Base-by-base conservation (phyloP, 2,797 vertebrate species). In the Pteronotus mesoamericanus region DNA sequence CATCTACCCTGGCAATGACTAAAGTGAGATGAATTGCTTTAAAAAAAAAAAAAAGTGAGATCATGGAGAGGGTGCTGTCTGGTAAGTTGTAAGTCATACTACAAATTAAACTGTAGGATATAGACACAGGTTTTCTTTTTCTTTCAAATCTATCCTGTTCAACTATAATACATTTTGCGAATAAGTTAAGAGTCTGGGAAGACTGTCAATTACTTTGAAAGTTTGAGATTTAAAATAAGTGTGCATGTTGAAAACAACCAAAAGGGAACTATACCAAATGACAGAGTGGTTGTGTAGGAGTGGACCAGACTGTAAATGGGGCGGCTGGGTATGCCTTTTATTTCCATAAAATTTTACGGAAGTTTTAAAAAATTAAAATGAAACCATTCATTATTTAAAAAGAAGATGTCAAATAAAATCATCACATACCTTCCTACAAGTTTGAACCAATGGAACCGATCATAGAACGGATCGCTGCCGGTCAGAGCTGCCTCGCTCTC, bases 371-470 rank as follows among this genome's bases (percentile, higher is more conserved):
- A 89, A 84, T 82, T 72, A 66, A 89, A 95, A 59, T 51, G 32
- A 78, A 94, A 75, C 11, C 21, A 86, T 15, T 80, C 48, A 69
- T 59, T 68, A 79, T n/a, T 86, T 84, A 32, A 78, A 83, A 89
- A 92, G 51, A 78, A 86, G 83, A 57, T 12, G 3, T 0, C 55
- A 57, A 53, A 32, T 82, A 77, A 0, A 18, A 93, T 44, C 10
- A 1, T 1, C 72, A 93, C 98, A 1, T 99, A 99, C 99, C 99
- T 99, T 89, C 99, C 99, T 26, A 99, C 99, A 0, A 99, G 99
- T 97, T 99, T 99, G 98, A 99, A 99, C 99, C 99, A 99, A 93
- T 99, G 99, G 98, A 99, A 99, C 34, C 99, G 99, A 96, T 99
- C 99, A 4, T 99, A 99, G 98, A 99, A 99, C 0, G 99, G 99